Evolutionary conservation across 2,797 vertebrate genomes (phyloP).

Genomic region (Pygocentrus nattereri): DNA sequence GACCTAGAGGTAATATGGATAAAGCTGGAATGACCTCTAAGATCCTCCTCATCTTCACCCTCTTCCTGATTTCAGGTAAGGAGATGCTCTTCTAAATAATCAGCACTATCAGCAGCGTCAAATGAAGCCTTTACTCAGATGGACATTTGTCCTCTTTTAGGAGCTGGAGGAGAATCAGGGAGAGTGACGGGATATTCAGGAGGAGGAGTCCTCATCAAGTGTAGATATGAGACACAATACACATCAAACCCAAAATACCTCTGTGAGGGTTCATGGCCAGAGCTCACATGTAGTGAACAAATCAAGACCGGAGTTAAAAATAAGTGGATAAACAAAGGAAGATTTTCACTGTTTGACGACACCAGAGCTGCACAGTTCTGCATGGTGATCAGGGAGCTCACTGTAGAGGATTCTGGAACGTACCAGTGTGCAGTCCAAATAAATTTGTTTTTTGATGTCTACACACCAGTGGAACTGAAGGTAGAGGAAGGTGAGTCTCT

Average conservation of each 20-base stretch:
- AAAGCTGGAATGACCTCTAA: no score
- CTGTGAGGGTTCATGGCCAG: neutral
- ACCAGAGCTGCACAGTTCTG: no score
- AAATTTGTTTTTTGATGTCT: neutral
- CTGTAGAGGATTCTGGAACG: neutral
- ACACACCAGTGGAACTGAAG: slow-evolving; percentile 16
- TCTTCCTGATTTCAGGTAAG: slow-evolving; percentile 16
- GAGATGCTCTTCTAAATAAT: neutral
- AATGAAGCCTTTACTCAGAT: neutral
- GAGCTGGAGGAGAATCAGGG: no score
- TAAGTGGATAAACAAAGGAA: neutral
- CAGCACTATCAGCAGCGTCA: neutral
- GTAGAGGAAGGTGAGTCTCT: slow-evolving; percentile 29
- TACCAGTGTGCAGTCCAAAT: slow-evolving; percentile 20
- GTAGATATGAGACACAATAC: neutral
- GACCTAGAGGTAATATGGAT: no score
- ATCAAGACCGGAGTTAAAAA: neutral
- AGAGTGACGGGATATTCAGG: neutral
- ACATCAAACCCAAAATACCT: neutral
- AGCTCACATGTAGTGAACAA: neutral
- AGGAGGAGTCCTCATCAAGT: slow-evolving; percentile 19
- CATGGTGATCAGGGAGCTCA: no score
- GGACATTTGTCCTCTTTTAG: no score
- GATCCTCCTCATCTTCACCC: neutral
- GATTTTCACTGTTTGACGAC: no score